Evolutionary conservation across 2,888 invertebrate species (phyloP), one percentile per base, ranked within the genome.

Genomic region (Coremacera marginata): DNA sequence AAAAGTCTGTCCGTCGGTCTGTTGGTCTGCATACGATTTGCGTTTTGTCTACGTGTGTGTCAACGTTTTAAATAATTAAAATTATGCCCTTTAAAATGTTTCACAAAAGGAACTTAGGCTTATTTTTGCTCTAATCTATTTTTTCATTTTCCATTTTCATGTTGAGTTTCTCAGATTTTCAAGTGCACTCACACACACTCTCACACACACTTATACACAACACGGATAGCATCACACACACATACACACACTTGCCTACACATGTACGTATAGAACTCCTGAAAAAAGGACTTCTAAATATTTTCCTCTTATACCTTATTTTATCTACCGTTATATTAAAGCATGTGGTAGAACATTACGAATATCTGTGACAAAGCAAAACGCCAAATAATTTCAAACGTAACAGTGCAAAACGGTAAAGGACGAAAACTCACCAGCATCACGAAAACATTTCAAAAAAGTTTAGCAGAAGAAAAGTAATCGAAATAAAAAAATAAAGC

Each of bases 111-210:
- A 5, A 31, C 5, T 31, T 5, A 5, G 5, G 31, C 5, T 25
- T 62, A 3, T 5, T 27, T 3, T 25, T 16, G 7, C 31, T 7
- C 14, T 8, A 55, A 19, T 55, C 22, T 19, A 31, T 37, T 65
- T 19, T 34, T 31, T 8, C 65, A 34, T 65, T 34, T 34, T 65
- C 65, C 34, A 31, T 34, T 22, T 57, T 25, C 25, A 22, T 78
- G 77, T 37, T 37, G 84, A 80, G 81, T 81, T 84, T 84, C 83
- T 84, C 84, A 81, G 82, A 79, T 80, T 84, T 84, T 84, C 83
- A 84, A 84, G 82, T 83, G 83, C 85, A 85, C 80, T 80, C 79
- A 79, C 71, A 80, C 74, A 78, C 76, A 75, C 76, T 76, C 76
- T 75, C 75, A 76, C 77, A 75, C 74, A 57, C 74, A 77, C 55